Evolutionary conservation across 2,888 invertebrate genomes (phyloP).

Genomic region (Acleris emargana): DNA sequence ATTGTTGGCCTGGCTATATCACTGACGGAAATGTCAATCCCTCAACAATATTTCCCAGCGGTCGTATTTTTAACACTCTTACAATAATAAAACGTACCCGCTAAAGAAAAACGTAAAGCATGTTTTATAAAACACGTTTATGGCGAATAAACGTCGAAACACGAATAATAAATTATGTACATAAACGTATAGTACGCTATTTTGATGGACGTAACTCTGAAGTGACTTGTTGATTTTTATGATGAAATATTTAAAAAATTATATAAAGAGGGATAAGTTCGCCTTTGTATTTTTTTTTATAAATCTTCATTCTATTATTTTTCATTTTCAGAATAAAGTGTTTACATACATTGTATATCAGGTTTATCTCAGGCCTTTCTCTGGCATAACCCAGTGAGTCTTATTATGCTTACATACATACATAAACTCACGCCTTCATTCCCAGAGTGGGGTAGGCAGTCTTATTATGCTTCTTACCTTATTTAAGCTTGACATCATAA

Average conservation of each 20-base stretch:
- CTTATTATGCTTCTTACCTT: not conserved
- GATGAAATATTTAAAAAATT: too few relatives aligned
- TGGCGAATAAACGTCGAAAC: conserved; percentile 8
- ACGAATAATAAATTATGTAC: conserved; percentile 2
- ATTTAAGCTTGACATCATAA: not conserved
- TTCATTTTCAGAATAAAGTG: too few relatives aligned
- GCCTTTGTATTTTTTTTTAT: too few relatives aligned
- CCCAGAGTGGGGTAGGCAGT: too few relatives aligned
- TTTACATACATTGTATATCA: not conserved
- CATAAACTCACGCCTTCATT: too few relatives aligned
- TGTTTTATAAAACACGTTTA: conserved; percentile 10
- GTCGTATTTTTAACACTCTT: conserved; percentile 23
- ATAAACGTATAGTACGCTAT: not conserved
- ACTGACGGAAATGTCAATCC: conserved; percentile 21
- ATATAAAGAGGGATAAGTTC: too few relatives aligned
- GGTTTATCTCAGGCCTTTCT: too few relatives aligned
- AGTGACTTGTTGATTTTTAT: conserved; percentile 4
- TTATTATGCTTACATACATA: not conserved
- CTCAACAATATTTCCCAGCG: conserved; percentile 26
- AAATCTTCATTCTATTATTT: too few relatives aligned
- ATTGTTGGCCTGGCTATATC: conserved; percentile 20
- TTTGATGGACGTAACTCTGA: conserved; percentile 1
- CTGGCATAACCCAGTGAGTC: too few relatives aligned
- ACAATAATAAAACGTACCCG: conserved; percentile 1
- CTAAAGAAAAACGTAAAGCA: not conserved